phyloP scores from a whole-genome alignment of 2,113 vertebrate genomes.

The Eidolon helvum region DNA sequence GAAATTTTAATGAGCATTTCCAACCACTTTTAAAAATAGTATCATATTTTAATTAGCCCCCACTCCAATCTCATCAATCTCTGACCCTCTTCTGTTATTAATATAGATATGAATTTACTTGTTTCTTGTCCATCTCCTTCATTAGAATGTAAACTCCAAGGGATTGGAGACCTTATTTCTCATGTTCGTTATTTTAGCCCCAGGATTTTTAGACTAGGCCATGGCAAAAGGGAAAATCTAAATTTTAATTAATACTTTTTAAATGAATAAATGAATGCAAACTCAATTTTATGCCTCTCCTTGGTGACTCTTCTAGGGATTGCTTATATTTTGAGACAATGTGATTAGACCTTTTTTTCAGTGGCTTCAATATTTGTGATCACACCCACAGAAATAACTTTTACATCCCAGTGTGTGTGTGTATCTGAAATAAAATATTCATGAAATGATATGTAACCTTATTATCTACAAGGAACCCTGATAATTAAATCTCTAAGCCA shows the following conservation, averaged over 20 bases:
- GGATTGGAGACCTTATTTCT: not conserved
- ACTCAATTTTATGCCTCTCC: not conserved
- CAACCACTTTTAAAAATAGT: not conserved
- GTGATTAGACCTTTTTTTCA: not conserved
- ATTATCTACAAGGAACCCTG: not conserved
- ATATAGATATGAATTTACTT: not conserved
- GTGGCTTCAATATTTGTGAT: not conserved
- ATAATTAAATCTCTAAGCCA: not conserved
- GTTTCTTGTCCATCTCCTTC: not conserved
- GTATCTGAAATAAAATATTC: not conserved
- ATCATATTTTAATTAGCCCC: not conserved
- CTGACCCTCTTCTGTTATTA: not conserved
- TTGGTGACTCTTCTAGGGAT: not conserved
- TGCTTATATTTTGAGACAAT: not conserved
- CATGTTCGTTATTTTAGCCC: not conserved
- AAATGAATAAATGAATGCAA: not conserved
- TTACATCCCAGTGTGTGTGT: not conserved
- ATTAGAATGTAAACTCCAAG: not conserved
- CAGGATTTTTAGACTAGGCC: not conserved
- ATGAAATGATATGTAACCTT: not conserved
- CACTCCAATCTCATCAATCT: not conserved
- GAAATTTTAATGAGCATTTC: conserved; percentile 11
- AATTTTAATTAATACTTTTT: not conserved
- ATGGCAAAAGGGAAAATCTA: not conserved
- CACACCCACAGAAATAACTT: not conserved